Percentiles rank a stretch among this genome's conserved stretches.
These are phyloP conservation scores for Ceratina japonica DNA, from an alignment of 1,140 invertebrate genomes.

Conservation along the genomic window DNA sequence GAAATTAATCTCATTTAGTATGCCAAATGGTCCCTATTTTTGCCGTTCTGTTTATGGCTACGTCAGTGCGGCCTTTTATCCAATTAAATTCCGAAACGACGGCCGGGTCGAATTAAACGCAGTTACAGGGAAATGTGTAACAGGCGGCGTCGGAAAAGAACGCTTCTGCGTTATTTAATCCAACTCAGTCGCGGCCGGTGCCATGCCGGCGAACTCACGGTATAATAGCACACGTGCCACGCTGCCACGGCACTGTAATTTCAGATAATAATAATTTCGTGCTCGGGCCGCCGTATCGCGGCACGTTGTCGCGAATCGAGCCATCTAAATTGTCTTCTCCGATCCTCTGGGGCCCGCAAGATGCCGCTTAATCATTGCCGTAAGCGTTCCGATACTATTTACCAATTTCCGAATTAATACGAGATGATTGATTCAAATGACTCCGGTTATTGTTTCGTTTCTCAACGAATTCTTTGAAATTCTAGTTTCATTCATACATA, in stretches of 20 bases:
- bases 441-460: too few relatives aligned
- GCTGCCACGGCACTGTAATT: conserved; percentile 4
- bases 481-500: too few relatives aligned
- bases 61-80: neutral
- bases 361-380: neutral
- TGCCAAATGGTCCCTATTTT: too few relatives aligned
- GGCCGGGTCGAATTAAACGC: conserved; percentile 11
- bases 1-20: too few relatives aligned
- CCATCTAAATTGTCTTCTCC: neutral
- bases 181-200: conserved; percentile 11
- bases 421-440: neutral
- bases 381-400: neutral
- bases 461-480: too few relatives aligned
- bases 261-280: conserved; percentile 31
- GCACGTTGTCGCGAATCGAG: neutral
- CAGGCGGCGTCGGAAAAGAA: neutral
- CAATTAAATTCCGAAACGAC: conserved; percentile 26
- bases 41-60: conserved; percentile 6
- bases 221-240: neutral
- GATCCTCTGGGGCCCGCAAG: neutral
- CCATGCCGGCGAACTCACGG: neutral
- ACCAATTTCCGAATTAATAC: neutral
- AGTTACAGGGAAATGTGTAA: conserved; percentile 30
- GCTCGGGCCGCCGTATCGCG: neutral
- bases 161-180: conserved; percentile 27